Evolutionary conservation across 2,113 vertebrate genomes (phyloP).

Genomic region (Oncorhynchus kisutch): DNA sequence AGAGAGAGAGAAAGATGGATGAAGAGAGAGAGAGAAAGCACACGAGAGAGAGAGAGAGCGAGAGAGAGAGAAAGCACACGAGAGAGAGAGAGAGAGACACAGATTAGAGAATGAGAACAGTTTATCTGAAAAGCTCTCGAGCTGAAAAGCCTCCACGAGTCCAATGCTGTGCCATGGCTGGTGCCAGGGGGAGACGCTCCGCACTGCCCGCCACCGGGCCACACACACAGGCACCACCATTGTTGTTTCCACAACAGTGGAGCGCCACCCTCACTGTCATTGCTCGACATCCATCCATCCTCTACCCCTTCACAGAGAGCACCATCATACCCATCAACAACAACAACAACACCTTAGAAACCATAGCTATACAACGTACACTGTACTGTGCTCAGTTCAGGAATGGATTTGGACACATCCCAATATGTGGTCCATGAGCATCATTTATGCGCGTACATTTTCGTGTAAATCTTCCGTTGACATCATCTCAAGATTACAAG

Average conservation of each 20-base stretch:
- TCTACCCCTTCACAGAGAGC: neutral
- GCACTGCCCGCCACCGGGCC: neutral
- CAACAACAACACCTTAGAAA: slow-evolving; percentile 11
- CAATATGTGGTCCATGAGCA: no score
- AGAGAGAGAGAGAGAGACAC: neutral
- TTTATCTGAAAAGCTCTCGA: slow-evolving; percentile 20
- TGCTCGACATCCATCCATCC: slow-evolving; percentile 7
- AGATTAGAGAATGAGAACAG: neutral
- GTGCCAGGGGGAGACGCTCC: slow-evolving; percentile 61
- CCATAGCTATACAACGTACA: neutral
- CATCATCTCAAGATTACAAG: no score
- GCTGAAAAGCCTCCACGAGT: slow-evolving; percentile 17
- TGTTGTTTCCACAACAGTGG: slow-evolving; percentile 50
- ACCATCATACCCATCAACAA: slow-evolving; percentile 21
- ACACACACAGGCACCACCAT: slow-evolving; percentile 58
- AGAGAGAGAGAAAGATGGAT: slow-evolving; percentile 22
- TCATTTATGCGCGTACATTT: no score
- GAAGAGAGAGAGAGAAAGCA: slow-evolving; percentile 37
- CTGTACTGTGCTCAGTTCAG: neutral
- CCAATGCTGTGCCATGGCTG: slow-evolving; percentile 31
- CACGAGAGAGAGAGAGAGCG: neutral
- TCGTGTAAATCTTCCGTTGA: no score
- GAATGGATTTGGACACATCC: no score
- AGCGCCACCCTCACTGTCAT: slow-evolving; percentile 12
- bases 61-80: slow-evolving; percentile 40